Base-by-base conservation (phyloP, 2,797 vertebrate genomes). In the Melanotaenia boesemani region DNA sequence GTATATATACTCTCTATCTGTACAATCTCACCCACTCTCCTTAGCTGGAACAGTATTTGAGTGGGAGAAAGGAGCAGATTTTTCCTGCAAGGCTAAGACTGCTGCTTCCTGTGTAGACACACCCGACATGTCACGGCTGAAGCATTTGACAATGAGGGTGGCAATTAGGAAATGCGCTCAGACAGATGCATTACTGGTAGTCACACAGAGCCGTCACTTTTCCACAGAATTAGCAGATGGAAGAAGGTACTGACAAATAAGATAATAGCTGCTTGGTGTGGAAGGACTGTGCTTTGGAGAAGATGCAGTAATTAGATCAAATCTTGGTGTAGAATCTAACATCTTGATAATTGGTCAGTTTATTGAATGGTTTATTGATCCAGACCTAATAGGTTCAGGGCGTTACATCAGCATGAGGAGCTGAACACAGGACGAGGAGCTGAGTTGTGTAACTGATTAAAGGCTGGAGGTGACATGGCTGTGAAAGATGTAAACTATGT, bases 111-210 rank as follows among this genome's bases (percentile, higher is more conserved):
- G 85, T 79, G 69, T 69, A 77, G 89, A 90, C 89, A 89, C 88
- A 85, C 88, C 87, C 87, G 62, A 69, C 57, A 72, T 86, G 85
- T 86, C 82, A 80, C 74, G 70, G 82, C 81, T 75, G 65, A 91
- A 83, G 73, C 82, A 84, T 86, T 85, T 87, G 79, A 88, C 87
- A 84, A 88, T 30, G 61, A 79, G 86, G 85, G 70, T 61, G 73
- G 86, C 77, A 91, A 94, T 93, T 90, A 92, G 80, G 76, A 80
- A 79, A 81, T 57, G 81, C 16, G 58, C 70, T 68, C 73, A 81
- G 88, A 85, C 83, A 91, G 88, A 88, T 74, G 88, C 70, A 84
- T 87, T 83, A 81, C 83, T 70, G 85, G 76, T 72, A 79, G 76
- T 74, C 80, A 41, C 86, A 82, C 65, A 2, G 77, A 89, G 83